These are phyloP conservation scores for Erithacus rubecula DNA, from an alignment of 2,797 vertebrate species.

Conservation along the genomic window DNA sequence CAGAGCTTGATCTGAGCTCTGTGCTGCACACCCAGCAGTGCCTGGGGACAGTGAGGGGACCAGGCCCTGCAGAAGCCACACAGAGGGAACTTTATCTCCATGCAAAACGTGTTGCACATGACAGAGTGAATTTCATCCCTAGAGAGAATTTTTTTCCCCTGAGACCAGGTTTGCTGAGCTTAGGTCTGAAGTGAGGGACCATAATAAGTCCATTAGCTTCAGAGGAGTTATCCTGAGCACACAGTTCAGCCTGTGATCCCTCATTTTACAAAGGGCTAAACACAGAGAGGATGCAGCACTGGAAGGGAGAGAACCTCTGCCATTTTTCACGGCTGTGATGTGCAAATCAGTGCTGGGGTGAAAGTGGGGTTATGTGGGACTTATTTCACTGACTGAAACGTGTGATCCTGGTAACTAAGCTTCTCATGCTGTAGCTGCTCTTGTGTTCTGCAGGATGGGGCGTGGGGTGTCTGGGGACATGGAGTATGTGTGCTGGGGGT, in stretches of 20 bases:
- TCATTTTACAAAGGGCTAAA: conserved; percentile 15
- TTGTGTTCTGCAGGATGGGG: not conserved
- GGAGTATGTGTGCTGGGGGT: accelerated
- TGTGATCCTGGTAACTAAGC: accelerated
- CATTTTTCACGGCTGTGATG: not conserved
- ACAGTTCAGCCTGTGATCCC: not conserved
- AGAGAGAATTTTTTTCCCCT: not conserved
- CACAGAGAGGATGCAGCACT: not conserved
- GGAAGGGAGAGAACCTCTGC: not conserved
- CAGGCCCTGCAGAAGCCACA: not conserved
- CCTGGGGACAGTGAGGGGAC: not conserved
- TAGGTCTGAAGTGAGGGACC: conserved; percentile 26
- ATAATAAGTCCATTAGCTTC: conserved; percentile 51
- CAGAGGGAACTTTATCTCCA: not conserved
- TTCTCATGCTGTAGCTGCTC: not conserved
- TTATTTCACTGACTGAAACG: not conserved
- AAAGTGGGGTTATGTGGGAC: not conserved
- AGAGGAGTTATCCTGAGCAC: conserved; percentile 43
- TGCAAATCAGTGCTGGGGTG: not conserved
- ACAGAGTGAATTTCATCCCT: not conserved
- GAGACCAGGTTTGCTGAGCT: conserved; percentile 52
- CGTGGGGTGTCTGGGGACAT: not conserved
- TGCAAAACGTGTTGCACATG: not conserved
- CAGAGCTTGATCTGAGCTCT: not conserved
- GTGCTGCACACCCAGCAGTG: not conserved